Percentiles rank a stretch among this genome's conserved stretches.
phyloP scores from a whole-genome alignment of 2,113 vertebrate species.

The Vidua macroura region DNA sequence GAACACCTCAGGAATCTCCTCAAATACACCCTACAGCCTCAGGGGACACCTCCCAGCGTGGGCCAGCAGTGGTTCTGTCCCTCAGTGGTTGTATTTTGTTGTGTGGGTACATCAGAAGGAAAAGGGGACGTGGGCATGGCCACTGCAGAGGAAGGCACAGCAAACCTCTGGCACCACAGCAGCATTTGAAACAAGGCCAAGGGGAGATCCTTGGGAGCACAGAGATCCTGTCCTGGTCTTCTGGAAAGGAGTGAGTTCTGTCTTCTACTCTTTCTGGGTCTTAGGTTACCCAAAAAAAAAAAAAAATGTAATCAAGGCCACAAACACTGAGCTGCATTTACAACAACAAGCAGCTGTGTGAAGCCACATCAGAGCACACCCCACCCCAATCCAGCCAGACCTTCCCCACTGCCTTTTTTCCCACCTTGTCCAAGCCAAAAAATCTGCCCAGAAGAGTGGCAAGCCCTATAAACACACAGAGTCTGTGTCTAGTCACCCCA shows the following conservation, averaged over 20 bases:
- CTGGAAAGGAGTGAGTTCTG: background rate
- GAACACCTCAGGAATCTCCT: background rate
- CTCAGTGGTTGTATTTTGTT: background rate
- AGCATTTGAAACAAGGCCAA: background rate
- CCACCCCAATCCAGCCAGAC: background rate
- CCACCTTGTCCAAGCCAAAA: background rate
- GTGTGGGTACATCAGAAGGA: fast-evolving
- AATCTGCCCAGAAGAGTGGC: background rate
- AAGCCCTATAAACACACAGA: background rate
- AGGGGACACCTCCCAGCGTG: background rate
- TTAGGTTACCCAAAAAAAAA: background rate
- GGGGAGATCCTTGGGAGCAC: background rate
- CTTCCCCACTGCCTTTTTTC: background rate
- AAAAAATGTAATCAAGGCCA: background rate
- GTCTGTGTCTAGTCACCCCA: background rate
- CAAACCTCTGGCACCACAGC: background rate
- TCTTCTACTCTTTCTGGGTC: background rate
- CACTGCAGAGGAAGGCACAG: background rate
- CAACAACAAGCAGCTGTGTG: background rate
- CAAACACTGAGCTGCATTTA: background rate
- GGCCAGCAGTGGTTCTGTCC: background rate
- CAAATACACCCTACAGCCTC: background rate
- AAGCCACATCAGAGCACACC: too few species aligned
- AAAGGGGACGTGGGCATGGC: too few species aligned
- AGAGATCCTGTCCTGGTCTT: background rate